phyloP scores from a whole-genome alignment of 1,140 invertebrate genomes.

The Linepithema humile region DNA sequence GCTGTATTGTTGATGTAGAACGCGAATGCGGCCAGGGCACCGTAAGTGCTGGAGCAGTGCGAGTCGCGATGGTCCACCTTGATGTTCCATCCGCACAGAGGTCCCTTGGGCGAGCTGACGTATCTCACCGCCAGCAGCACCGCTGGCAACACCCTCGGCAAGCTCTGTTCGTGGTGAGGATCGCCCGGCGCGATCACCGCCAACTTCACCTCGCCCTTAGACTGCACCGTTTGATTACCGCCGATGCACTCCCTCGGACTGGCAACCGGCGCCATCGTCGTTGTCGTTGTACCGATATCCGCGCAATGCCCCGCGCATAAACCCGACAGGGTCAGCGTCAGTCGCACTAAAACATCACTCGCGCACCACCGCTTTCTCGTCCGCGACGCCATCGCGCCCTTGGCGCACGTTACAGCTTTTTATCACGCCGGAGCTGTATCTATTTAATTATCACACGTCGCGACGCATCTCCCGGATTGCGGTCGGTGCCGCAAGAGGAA shows the following conservation, averaged over 20 bases:
- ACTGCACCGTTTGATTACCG: slow-evolving; percentile 13
- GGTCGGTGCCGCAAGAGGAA: not conserved
- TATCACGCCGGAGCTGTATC: not conserved
- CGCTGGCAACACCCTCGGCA: slow-evolving; percentile 90
- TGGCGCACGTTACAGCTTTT: not conserved
- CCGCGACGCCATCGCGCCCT: slow-evolving; percentile 28
- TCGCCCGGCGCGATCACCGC: slow-evolving; percentile 89
- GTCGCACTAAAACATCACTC: slow-evolving; percentile 3
- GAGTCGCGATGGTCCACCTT: slow-evolving; percentile 90
- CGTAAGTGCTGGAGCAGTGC: slow-evolving; percentile 91
- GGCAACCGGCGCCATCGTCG: not conserved
- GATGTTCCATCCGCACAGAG: slow-evolving; percentile 88
- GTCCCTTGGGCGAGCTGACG: slow-evolving; percentile 85
- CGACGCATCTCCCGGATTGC: not conserved
- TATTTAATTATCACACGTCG: slow-evolving; percentile 10
- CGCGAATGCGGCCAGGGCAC: slow-evolving; percentile 91
- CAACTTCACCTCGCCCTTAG: slow-evolving; percentile 84
- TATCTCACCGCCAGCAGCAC: slow-evolving; percentile 89
- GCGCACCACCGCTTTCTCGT: slow-evolving; percentile 22
- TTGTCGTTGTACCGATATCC: not conserved
- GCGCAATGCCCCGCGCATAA: slow-evolving; percentile 19
- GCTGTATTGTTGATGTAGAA: slow-evolving; percentile 89
- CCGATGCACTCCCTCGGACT: slow-evolving; percentile 68
- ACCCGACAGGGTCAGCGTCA: slow-evolving; percentile 5
- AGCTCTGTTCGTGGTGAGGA: slow-evolving; percentile 87